phyloP scores from a whole-genome alignment of 2,888 invertebrate genomes.

The Hylaea fasciaria region DNA sequence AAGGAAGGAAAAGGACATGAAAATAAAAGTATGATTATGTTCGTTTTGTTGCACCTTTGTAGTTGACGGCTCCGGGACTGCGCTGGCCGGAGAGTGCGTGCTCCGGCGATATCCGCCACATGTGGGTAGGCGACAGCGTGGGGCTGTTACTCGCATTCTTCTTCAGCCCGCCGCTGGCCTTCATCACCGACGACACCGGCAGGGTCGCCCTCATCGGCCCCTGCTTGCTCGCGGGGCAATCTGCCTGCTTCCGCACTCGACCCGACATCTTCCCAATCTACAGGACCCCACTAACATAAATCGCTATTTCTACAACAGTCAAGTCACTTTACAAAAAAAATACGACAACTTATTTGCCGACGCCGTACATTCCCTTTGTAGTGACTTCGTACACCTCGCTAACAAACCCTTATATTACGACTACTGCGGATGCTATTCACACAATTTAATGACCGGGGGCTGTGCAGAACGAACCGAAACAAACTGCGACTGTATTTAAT shows the following conservation, averaged over 20 bases:
- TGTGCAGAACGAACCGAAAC: slow-evolving; percentile 57
- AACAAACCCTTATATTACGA: slow-evolving; percentile 34
- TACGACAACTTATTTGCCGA: slow-evolving; percentile 65
- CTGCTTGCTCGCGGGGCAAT: slow-evolving; percentile 84
- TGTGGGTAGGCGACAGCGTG: slow-evolving; percentile 87
- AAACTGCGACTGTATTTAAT: slow-evolving; percentile 61
- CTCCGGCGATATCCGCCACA: slow-evolving; percentile 89
- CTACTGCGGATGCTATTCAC: slow-evolving; percentile 15
- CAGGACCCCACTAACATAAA: slow-evolving; percentile 52
- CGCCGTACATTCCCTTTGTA: slow-evolving; percentile 76
- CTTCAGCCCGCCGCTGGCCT: slow-evolving; percentile 86
- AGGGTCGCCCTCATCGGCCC: slow-evolving; percentile 91
- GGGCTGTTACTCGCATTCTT: slow-evolving; percentile 87
- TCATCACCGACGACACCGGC: slow-evolving; percentile 89
- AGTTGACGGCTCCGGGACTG: slow-evolving; percentile 89
- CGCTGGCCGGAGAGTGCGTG: slow-evolving; percentile 88
- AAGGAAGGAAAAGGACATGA: background rate
- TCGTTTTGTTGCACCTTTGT: slow-evolving; percentile 84
- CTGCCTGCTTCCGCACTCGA: slow-evolving; percentile 88
- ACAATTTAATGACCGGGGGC: slow-evolving; percentile 35
- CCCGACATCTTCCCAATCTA: slow-evolving; percentile 80
- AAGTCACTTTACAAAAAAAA: slow-evolving; percentile 64
- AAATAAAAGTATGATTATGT: background rate
- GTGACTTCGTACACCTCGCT: slow-evolving; percentile 62
- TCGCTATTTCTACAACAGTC: slow-evolving; percentile 53